These are phyloP conservation scores for Chydorus sphaericus DNA, from an alignment of 2,888 invertebrate species.

Conservation along the genomic window DNA sequence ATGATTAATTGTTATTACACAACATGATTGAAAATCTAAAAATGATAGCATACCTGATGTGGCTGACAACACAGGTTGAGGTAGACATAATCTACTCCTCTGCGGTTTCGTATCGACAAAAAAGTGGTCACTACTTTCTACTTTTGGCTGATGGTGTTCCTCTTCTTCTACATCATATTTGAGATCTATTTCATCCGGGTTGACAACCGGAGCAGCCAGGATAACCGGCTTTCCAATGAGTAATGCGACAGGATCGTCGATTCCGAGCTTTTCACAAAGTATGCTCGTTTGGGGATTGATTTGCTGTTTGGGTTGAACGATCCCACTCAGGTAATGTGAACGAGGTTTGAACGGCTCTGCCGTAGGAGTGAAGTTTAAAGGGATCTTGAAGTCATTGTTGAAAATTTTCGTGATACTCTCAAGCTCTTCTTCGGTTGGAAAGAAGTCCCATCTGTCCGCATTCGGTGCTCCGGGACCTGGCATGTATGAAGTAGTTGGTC, in stretches of 20 bases:
- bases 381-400: constrained; percentile 49
- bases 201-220: constrained; percentile 15
- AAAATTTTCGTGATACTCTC: constrained; percentile 46
- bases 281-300: constrained; percentile 35
- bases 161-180: constrained; percentile 20
- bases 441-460: constrained; percentile 56
- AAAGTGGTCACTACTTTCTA: neutral
- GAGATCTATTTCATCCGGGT: constrained; percentile 22
- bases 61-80: too few relatives aligned
- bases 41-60: too few relatives aligned
- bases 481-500: constrained; percentile 53
- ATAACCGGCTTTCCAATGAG: constrained; percentile 14
- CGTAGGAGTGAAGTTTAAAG: constrained; percentile 62
- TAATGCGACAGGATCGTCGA: constrained; percentile 66
- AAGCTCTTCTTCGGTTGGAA: constrained; percentile 59
- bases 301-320: constrained; percentile 17
- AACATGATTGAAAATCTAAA: too few relatives aligned
- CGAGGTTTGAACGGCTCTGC: constrained; percentile 40
- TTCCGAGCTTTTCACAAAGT: constrained; percentile 38
- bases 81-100: neutral
- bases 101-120: constrained; percentile 5
- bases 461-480: constrained; percentile 68
- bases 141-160: too few relatives aligned
- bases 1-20: too few relatives aligned
- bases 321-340: constrained; percentile 16